Evolutionary conservation across 2,797 vertebrate genomes (phyloP).

Genomic region (Mormyrus hasselquistii): DNA sequence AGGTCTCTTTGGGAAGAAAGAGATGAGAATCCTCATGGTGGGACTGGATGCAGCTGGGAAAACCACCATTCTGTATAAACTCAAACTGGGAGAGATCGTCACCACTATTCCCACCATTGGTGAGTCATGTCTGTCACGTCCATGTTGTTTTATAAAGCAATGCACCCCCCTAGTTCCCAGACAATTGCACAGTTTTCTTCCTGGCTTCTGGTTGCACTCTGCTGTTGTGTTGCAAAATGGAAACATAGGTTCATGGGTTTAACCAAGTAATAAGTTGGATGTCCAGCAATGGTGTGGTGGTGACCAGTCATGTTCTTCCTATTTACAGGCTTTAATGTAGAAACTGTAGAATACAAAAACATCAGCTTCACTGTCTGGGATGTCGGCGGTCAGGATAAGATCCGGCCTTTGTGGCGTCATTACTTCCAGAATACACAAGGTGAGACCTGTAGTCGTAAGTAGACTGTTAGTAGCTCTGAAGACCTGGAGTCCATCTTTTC

Average conservation of each 20-base stretch:
- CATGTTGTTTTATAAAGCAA: neutral
- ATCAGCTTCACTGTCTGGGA: conserved; percentile 86
- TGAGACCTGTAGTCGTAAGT: conserved; percentile 42
- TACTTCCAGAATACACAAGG: conserved; percentile 87
- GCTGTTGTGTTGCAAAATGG: neutral
- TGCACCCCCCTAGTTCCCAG: neutral
- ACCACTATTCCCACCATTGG: conserved; percentile 80
- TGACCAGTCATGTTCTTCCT: neutral
- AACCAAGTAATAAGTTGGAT: neutral
- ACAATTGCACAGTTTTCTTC: neutral
- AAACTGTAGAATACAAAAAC: conserved; percentile 86
- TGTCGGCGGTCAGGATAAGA: conserved; percentile 81
- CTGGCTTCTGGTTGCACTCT: neutral
- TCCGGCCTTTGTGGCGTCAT: conserved; percentile 80
- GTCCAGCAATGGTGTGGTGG: neutral
- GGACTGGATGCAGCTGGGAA: conserved; percentile 80
- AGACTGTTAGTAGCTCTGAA: neutral
- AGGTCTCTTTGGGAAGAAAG: conserved; percentile 77
- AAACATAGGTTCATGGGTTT: too few species aligned
- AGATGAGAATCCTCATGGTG: conserved; percentile 85
- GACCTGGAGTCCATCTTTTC: conserved; percentile 26
- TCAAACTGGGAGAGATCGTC: conserved; percentile 79
- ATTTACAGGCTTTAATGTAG: conserved; percentile 75
- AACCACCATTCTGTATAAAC: conserved; percentile 80
- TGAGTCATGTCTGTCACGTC: conserved; percentile 37